A percentile compares a stretch with the other conserved stretches of the same genome.
These are phyloP conservation scores for Periophthalmus magnuspinnatus DNA, from an alignment of 2,797 vertebrate genomes.

Conservation along the genomic window DNA sequence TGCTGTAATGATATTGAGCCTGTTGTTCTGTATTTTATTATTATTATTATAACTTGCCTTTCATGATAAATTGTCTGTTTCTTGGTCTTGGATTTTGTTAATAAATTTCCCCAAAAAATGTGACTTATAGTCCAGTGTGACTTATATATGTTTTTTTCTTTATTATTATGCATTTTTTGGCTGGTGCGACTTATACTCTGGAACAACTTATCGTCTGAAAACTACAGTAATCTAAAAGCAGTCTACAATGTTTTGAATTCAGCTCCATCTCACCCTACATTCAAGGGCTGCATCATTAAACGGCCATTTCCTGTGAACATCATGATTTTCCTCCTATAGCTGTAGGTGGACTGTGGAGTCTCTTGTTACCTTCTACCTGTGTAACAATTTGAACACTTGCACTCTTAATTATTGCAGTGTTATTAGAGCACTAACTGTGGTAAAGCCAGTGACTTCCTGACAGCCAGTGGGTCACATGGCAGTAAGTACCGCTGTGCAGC, in stretches of 20 bases:
- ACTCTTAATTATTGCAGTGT: conserved; percentile 60
- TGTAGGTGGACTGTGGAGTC: conserved; percentile 20
- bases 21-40: no score
- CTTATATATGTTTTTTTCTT: no score
- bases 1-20: no score
- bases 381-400: conserved; percentile 54
- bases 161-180: no score
- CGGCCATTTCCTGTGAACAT: conserved; percentile 7
- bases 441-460: conserved; percentile 71
- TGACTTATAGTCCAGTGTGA: no score
- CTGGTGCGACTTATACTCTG: no score
- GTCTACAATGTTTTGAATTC: not conserved
- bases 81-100: no score
- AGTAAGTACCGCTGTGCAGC: conserved; percentile 75
- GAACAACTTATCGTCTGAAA: no score
- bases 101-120: no score
- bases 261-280: not conserved
- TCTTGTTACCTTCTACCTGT: conserved; percentile 38
- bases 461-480: conserved; percentile 72
- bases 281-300: conserved; percentile 20
- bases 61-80: no score
- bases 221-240: no score
- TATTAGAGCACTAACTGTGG: conserved; percentile 54
- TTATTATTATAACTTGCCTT: no score
- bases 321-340: conserved; percentile 16